These are phyloP conservation scores for Hylaeus anthracinus DNA, from an alignment of 1,140 invertebrate genomes.

Conservation along the genomic window DNA sequence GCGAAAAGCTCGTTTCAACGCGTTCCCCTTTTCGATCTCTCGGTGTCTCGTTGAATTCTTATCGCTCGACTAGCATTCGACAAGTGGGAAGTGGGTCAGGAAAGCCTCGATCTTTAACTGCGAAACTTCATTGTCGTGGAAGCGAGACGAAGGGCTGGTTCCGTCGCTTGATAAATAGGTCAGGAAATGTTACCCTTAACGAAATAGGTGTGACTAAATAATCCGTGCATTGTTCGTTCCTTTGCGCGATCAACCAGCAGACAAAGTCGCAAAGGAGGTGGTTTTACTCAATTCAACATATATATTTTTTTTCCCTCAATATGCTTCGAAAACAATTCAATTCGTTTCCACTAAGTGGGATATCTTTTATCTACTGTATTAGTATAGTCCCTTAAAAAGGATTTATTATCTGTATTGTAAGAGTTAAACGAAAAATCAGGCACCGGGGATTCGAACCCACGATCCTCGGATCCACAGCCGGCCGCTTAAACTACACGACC, in stretches of 20 bases:
- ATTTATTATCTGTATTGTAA: no score
- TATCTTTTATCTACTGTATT: no score
- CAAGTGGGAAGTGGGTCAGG: conserved; percentile 43
- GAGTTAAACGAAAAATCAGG: no score
- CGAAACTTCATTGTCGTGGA: conserved; percentile 32
- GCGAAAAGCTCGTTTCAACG: not conserved
- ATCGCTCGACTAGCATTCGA: conserved; percentile 14
- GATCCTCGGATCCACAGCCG: no score
- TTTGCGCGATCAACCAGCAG: not conserved
- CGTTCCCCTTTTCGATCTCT: not conserved
- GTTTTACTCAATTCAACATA: no score
- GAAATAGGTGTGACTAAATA: not conserved
- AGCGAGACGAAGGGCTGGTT: not conserved
- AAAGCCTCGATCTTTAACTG: conserved; percentile 39
- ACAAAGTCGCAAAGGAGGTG: not conserved
- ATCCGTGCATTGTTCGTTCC: not conserved
- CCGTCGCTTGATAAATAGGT: conserved; percentile 27
- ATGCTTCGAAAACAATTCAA: no score
- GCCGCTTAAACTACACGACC: no score
- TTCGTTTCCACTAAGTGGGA: no score
- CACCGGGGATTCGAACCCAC: no score
- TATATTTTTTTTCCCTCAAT: no score
- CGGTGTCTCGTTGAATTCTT: conserved; percentile 3
- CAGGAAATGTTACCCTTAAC: conserved; percentile 13
- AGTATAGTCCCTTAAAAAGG: no score